These are phyloP conservation scores for Heliconius himera DNA, from an alignment of 1,140 invertebrate species.

Conservation along the genomic window DNA sequence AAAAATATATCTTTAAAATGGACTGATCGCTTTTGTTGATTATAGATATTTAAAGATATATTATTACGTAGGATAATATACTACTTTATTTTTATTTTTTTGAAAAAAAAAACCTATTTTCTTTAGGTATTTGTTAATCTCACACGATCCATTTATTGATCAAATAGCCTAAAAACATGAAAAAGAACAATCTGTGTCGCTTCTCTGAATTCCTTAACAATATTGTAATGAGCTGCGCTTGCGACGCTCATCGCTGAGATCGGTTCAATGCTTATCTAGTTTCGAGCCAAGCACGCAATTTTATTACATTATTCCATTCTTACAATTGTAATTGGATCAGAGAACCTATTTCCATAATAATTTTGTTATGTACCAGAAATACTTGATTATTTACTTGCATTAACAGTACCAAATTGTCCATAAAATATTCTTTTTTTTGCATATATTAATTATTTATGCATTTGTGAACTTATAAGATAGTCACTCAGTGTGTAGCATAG, in stretches of 20 bases:
- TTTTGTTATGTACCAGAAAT: conserved; percentile 23
- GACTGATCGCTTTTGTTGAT: no score
- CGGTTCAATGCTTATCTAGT: conserved; percentile 35
- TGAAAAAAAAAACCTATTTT: no score
- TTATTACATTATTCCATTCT: conserved; percentile 29
- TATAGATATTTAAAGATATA: no score
- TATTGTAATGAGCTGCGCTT: conserved; percentile 21
- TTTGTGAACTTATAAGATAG: background rate
- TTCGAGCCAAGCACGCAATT: conserved; percentile 38
- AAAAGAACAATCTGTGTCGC: background rate
- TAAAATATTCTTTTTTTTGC: background rate
- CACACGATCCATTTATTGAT: background rate
- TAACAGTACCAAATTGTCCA: background rate
- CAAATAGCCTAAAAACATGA: background rate
- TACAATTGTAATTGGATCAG: conserved; percentile 32
- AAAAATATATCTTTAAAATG: no score
- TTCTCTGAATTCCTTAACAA: conserved; percentile 5
- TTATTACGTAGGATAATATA: no score
- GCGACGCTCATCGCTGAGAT: conserved; percentile 25
- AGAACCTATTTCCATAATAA: conserved; percentile 33
- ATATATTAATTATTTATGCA: background rate
- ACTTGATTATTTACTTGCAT: conserved; percentile 8
- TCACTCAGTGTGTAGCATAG: background rate
- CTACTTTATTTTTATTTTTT: no score
- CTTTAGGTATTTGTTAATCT: background rate